These are phyloP conservation scores for Triplophysa rosa DNA, from an alignment of 2,113 vertebrate genomes.

Conservation along the genomic window DNA sequence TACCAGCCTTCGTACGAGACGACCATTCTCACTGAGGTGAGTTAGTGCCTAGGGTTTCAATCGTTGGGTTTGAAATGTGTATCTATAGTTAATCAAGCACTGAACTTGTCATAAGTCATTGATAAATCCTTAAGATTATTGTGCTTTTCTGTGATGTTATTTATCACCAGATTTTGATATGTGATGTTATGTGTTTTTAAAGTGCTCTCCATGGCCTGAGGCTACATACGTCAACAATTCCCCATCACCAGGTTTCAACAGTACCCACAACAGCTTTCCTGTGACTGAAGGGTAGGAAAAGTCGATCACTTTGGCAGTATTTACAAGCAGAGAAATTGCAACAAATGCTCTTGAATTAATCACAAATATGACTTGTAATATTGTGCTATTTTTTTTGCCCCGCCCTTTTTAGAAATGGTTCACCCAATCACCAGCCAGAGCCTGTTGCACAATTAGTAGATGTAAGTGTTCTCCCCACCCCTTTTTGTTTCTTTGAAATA, in stretches of 20 bases:
- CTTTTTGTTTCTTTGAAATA: neutral
- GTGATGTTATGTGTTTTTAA: neutral
- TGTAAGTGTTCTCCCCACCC: constrained; percentile 62
- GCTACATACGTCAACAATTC: constrained; percentile 88
- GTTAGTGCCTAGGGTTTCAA: neutral
- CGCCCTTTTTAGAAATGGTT: constrained; percentile 81
- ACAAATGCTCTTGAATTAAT: no score
- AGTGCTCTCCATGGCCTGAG: constrained; percentile 98
- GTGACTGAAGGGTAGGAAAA: constrained; percentile 84
- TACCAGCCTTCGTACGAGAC: constrained; percentile 98
- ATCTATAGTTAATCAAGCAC: neutral
- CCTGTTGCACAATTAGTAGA: constrained; percentile 71
- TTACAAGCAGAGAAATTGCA: neutral
- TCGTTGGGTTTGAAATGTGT: neutral
- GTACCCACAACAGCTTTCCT: constrained; percentile 86
- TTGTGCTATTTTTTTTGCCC: neutral
- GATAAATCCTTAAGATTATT: neutral
- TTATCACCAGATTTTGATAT: neutral
- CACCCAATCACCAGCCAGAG: constrained; percentile 83
- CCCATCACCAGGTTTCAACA: constrained; percentile 91
- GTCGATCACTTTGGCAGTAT: neutral
- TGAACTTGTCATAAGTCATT: neutral
- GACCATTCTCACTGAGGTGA: constrained; percentile 95
- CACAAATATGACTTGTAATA: neutral
- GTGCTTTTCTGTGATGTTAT: neutral